A percentile compares a stretch with the other conserved stretches of the same genome.
Conservation (phyloP, 2,888 invertebrate species). For the Caenorhabditis angaria region DNA sequence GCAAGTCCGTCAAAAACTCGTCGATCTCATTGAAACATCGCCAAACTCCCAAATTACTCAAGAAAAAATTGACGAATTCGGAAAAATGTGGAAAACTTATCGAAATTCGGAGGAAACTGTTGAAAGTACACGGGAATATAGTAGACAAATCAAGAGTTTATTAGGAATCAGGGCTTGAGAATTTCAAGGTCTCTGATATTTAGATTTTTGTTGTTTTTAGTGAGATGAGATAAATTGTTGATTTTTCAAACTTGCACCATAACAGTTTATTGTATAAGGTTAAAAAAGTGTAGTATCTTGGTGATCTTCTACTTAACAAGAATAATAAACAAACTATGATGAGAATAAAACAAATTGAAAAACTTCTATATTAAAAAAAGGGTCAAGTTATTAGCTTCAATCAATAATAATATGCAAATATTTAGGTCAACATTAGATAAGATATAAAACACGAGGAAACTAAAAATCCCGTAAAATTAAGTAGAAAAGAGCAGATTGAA, state of each 20-base stretch:
- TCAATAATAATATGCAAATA: background rate
- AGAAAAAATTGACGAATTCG: conserved; percentile 43
- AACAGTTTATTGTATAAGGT: background rate
- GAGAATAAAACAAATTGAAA: background rate
- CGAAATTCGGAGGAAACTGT: conserved; percentile 55
- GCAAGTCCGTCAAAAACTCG: conserved; percentile 38
- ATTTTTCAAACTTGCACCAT: background rate
- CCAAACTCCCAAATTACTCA: background rate
- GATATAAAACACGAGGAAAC: background rate
- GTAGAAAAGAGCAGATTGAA: background rate
- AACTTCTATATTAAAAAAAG: background rate
- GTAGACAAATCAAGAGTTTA: conserved; percentile 41
- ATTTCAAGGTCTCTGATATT: background rate
- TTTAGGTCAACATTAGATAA: background rate
- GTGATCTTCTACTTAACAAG: background rate
- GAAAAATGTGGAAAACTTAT: conserved; percentile 56
- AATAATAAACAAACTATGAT: background rate
- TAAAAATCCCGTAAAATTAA: background rate
- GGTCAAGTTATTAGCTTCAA: background rate
- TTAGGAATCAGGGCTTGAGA: conserved; percentile 21
- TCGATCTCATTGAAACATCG: conserved; percentile 25
- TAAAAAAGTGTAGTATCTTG: background rate
- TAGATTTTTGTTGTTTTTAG: background rate
- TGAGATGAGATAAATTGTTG: conserved; percentile 1
- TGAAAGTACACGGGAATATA: conserved; percentile 49